Percentiles rank a stretch among this genome's conserved stretches.
Evolutionary conservation across 1,140 invertebrate species (phyloP).

Genomic region (Bombus impatiens): DNA sequence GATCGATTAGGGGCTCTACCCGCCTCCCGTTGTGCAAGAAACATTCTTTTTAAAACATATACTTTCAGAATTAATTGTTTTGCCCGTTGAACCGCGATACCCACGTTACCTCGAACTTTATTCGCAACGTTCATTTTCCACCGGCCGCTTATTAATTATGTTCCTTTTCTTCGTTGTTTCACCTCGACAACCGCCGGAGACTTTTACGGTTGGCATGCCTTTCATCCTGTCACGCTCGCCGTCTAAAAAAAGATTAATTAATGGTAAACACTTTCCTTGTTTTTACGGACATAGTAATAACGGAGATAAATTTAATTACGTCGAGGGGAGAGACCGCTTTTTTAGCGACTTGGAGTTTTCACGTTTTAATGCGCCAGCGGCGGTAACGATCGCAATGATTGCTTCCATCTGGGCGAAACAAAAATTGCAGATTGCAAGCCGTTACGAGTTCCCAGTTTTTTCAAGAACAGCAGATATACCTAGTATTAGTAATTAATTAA

Average conservation of each 20-base stretch:
- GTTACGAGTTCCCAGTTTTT: neutral
- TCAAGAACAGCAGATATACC: neutral
- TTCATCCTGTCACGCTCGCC: conserved; percentile 9
- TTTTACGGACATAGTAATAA: conserved; percentile 2
- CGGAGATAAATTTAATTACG: conserved; percentile 43
- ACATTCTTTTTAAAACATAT: too few relatives aligned
- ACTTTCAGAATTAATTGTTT: neutral
- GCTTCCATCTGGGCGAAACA: neutral
- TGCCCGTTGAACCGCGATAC: neutral
- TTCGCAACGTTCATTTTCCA: neutral
- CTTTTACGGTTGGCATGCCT: conserved; percentile 25
- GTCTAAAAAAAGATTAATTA: conserved; percentile 39
- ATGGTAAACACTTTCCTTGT: conserved; percentile 44
- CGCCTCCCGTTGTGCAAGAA: neutral
- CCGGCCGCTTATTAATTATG: conserved; percentile 34
- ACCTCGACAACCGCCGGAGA: neutral
- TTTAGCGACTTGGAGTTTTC: neutral
- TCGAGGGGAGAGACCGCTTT: conserved; percentile 1
- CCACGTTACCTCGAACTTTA: neutral
- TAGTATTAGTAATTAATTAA: neutral
- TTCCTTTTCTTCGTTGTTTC: conserved; percentile 5
- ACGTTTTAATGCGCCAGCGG: neutral
- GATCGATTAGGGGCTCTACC: neutral
- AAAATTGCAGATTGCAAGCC: neutral
- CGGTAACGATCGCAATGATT: neutral